Evolutionary conservation across 1,140 invertebrate genomes (phyloP), one percentile per base, ranked within the genome.

Genomic region (Drosophila burlai): DNA sequence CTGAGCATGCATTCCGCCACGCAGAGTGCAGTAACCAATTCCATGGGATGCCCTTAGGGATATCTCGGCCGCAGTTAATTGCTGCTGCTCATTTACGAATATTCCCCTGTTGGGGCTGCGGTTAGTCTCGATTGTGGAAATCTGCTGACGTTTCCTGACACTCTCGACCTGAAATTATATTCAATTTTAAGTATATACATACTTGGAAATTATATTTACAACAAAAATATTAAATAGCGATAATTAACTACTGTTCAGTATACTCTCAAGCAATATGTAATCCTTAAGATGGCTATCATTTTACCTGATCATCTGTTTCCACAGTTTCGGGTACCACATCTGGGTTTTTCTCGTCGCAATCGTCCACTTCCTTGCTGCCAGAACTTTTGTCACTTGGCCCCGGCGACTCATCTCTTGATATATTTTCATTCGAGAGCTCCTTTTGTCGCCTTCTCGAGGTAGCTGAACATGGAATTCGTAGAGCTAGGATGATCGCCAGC

Each of bases 341-440:
- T 0, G 97, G 97, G 93, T 97, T 97, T 80, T 97, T 96, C 78
- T 97, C 97, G 90, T 97, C 97, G 68, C 95, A 95, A 74, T 97
- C 96, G 62, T 96, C 95, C 31, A 84, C 66, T n/a, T 93, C 92
- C 47, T 91, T 93, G 49, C 80, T 91, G 7, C 67, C 87, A 21
- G 77, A 59, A 61, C 92, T 93, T 21, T 93, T 92, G 24, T 91
- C 89, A 42, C 92, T 93, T 31, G 91, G 82, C 16, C 89, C 92
- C 4, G 92, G 92, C 0, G 92, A 93, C 29, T 80, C 84, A 59
- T 91, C 92, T 46, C 92, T 74, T 8, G 87, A 91, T 15, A 81
- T 77, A 58, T 79, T 92, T 1, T 91, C 89, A 46, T 87, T 92
- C 4, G 87, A 81, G 4, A 91, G 58, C 7, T 82, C 89, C 46